Base-by-base conservation (phyloP, 2,797 vertebrate genomes). In the Pogonophryne albipinna region DNA sequence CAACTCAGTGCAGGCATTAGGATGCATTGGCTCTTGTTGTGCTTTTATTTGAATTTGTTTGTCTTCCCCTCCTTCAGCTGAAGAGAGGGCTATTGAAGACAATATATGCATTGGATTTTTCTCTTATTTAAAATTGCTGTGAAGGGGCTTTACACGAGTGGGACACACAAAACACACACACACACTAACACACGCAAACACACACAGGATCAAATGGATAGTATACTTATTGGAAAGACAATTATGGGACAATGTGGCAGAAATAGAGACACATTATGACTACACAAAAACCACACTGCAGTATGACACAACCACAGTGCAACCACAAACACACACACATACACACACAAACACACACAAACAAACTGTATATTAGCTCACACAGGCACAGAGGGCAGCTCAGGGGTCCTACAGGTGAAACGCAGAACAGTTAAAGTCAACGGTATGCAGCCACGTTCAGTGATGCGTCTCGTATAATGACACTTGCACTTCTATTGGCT, bases 1-100 rank as follows among this genome's bases (percentile, higher is more conserved):
- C 23, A 3, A 23, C 23, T 23, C 23, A 23, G 23, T 23, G 23
- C 23, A 23, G 23, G 23, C 23, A 23, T 23, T 23, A 23, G 3
- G 23, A 23, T 23, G 23, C 23, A 23, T 23, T 23, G 23, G 23
- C 23, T 23, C 23, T 23, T 3, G 23, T 23, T 23, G 85, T 85
- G 60, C 74, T 84, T 82, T 85, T 83, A 66, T 76, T 89, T 89
- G 74, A 79, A 77, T 85, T 85, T 87, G 84, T 88, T 91, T 92
- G 80, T 90, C 85, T 85, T 79, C 60, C 76, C 61, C 79, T 81
- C 56, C 61, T 61, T 71, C 55, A 80, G 78, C 66, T 76, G 66
- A 77, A 64, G 72, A 83, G 70, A 49, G 67, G 8, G 19, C 57
- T 46, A 67, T 69, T 85, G 77, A 71, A 82, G 62, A 76, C 46